phyloP scores from a whole-genome alignment of 2,797 vertebrate genomes.

The Paedocypris micromegethes region DNA sequence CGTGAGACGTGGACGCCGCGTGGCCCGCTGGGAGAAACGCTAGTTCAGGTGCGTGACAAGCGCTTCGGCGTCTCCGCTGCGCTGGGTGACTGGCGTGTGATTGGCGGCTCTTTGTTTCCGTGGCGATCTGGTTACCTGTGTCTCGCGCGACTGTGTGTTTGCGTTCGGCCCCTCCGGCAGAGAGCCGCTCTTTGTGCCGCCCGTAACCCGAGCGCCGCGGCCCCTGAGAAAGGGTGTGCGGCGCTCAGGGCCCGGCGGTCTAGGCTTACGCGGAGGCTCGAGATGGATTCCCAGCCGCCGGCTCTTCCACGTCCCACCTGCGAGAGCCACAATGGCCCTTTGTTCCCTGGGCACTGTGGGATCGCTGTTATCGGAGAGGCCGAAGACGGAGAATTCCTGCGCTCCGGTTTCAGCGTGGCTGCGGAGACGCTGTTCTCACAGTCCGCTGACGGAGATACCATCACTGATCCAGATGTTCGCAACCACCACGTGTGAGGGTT shows the following conservation, averaged over 20 bases:
- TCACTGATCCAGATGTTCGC: too few species aligned
- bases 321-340: conserved; percentile 62
- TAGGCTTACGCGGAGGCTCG: conserved; percentile 48
- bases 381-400: conserved; percentile 57
- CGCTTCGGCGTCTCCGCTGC: too few species aligned
- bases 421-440: conserved; percentile 39
- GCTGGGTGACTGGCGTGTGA: too few species aligned
- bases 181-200: conserved; percentile 46
- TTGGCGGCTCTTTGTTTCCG: background rate
- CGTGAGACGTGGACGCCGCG: too few species aligned
- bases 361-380: conserved; percentile 67
- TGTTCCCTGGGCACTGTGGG: conserved; percentile 59
- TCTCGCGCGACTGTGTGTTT: conserved; percentile 6
- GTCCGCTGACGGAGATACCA: too few species aligned
- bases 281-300: conserved; percentile 52
- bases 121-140: conserved; percentile 13
- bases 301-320: conserved; percentile 63
- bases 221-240: conserved; percentile 55
- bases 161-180: conserved; percentile 45
- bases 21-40: too few species aligned
- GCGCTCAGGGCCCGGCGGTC: conserved; percentile 17
- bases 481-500: too few species aligned
- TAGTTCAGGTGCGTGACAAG: too few species aligned
- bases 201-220: conserved; percentile 48
- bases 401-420: conserved; percentile 55